Base-by-base conservation (phyloP, 2,797 vertebrate genomes). In the Setipinna tenuifilis region DNA sequence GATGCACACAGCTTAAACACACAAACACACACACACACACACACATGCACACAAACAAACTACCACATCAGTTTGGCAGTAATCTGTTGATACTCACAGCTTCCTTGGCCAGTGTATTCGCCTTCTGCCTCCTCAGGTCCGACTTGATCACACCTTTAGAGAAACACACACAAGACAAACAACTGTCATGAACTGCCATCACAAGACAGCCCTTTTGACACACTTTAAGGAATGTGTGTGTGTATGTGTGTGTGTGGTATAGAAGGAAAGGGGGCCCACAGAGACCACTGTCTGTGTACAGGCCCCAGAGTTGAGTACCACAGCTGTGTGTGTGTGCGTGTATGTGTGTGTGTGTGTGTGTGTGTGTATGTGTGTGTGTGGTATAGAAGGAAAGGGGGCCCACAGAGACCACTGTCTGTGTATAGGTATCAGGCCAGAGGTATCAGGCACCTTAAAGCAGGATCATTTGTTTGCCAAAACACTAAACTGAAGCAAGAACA, bases 61-160 rank as follows among this genome's bases (percentile, higher is more conserved):
- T 1, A 14, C 9, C 2, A 54, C 14, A 54, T 23, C 10, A n/a
- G 23, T 3, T 11, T 9, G 19, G 58, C 17, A 59, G 6, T 3
- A 4, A 14, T 17, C 28, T 31, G 28, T 17, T 75, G 1, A 41
- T 19, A 7, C 19, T 78, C 14, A 35, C 17, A 16, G 17, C 71
- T 78, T 78, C 71, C 71, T 78, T 78, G 58, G 82, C 54, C 23
- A 41, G 19, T 81, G 78, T 11, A 7, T 54, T 54, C 50, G 50
- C 71, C 71, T 44, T 78, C 35, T 78, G 71, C 17, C 71, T 78
- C 19, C 71, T 19, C 71, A 78, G 35, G 71, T 78, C 23, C 62
- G 57, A 62, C 58, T 90, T 41, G 84, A 90, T 78, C 7, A 78
- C 16, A 19, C 6, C 71, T 78, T 19, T 41, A 41, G 19, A 78